Base-by-base conservation (phyloP, 2,797 vertebrate species). In the Merluccius polli region DNA sequence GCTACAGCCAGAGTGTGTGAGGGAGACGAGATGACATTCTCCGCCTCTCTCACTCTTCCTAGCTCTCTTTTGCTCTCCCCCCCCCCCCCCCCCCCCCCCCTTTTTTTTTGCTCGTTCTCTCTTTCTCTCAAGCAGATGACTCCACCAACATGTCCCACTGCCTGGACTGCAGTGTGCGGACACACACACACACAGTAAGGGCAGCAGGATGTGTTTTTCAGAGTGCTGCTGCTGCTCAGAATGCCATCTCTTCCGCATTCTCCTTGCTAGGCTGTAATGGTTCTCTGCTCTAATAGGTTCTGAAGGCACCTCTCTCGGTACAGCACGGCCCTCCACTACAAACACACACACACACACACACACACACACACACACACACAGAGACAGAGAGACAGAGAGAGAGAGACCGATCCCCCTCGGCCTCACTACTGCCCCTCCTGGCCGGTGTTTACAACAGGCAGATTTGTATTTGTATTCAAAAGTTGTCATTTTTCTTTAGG, bases 211-310 rank as follows among this genome's bases (percentile, higher is more conserved):
- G 52, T 59, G 52, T 52, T 52, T 52, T 18, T 52, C 52, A n/a
- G 44, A 21, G 38, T 41, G 44, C 52, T 59, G 52, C 52, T 59
- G 52, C 52, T 59, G 7, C 21, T n/a, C 12, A 80, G 75, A 87
- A 81, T 79, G 33, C 78, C 74, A 35, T 76, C 75, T 77, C 77
- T 75, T 81, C 82, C 52, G 30, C 80, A 84, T 79, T 87, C 80
- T 78, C 74, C 82, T 81, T 48, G 65, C 79, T 78, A 68, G 74
- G 75, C 78, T 81, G 80, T 75, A 86, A 83, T 77, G 71, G 32
- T 70, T 83, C 80, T 85, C 85, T 79, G 83, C 78, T 84, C 77
- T 77, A 82, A 74, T 52, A 72, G 75, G 71, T 79, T 88, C 80
- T 69, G 77, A 83, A 76, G 80, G 74, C 78, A 75, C 73, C 75